Evolutionary conservation across 2,797 vertebrate species (phyloP).

Genomic region (Lindbergichthys nudifrons): DNA sequence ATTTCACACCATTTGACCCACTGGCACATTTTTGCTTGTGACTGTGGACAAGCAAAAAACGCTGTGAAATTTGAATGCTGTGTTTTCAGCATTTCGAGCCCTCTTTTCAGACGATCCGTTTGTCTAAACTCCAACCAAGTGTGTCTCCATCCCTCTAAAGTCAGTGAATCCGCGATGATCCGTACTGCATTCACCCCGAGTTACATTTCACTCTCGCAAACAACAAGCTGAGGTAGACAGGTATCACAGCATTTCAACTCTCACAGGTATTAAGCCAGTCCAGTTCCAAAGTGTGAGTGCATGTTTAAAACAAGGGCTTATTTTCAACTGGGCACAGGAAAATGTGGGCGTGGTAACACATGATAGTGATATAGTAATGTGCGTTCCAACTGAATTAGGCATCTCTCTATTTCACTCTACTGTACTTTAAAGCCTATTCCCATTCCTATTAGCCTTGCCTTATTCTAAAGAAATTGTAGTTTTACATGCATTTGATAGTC

Average conservation of each 20-base stretch:
- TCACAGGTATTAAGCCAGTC: slow-evolving; percentile 7
- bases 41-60: slow-evolving; percentile 35
- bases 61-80: slow-evolving; percentile 54
- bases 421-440: too few species aligned
- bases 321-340: not conserved
- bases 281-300: not conserved
- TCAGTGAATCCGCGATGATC: slow-evolving; percentile 44
- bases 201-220: slow-evolving; percentile 26
- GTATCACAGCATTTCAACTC: slow-evolving; percentile 2
- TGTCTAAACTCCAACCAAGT: slow-evolving; percentile 53
- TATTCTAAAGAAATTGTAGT: not conserved
- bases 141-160: slow-evolving; percentile 37
- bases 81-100: slow-evolving; percentile 26
- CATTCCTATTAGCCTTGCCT: too few species aligned
- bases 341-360: not conserved
- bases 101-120: slow-evolving; percentile 41
- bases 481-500: not conserved
- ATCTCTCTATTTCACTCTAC: too few species aligned
- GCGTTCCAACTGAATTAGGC: too few species aligned
- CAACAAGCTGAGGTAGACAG: slow-evolving; percentile 9
- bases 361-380: slow-evolving; percentile 3
- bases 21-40: slow-evolving; percentile 24
- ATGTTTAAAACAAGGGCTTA: slow-evolving; percentile 5
- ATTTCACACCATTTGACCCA: slow-evolving; percentile 51
- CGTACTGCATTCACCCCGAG: slow-evolving; percentile 2